A percentile compares a stretch with the other conserved stretches of the same genome.
phyloP scores from a whole-genome alignment of 1,140 invertebrate genomes.

The Rhopalosiphum padi region DNA sequence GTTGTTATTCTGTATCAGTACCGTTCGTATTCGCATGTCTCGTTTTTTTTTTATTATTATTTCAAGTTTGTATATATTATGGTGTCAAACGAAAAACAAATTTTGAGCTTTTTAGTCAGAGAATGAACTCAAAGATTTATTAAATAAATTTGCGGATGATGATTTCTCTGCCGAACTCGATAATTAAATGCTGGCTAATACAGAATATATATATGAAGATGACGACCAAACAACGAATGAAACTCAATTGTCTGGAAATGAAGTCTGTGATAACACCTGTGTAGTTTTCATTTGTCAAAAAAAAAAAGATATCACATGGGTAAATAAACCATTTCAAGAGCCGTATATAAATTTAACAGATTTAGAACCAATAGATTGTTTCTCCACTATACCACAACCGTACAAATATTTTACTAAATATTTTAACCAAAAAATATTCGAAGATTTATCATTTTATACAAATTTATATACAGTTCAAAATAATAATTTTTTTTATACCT shows the following conservation, averaged over 20 bases:
- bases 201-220: neutral
- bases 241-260: neutral
- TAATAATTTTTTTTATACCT: neutral
- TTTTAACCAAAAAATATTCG: neutral
- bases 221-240: neutral
- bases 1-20: neutral
- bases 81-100: neutral
- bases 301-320: neutral
- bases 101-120: neutral
- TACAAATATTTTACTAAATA: constrained; percentile 1
- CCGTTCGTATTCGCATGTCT: neutral
- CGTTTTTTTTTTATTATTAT: neutral
- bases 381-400: neutral
- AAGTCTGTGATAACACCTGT: neutral
- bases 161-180: no score
- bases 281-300: neutral
- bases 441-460: neutral
- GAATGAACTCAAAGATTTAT: no score
- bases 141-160: no score
- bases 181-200: neutral
- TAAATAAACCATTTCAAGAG: neutral
- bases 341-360: neutral
- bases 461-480: neutral
- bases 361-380: constrained; percentile 10
- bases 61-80: neutral